Base-by-base conservation (phyloP, 2,113 vertebrate species). In the Corydoras maculifer region DNA sequence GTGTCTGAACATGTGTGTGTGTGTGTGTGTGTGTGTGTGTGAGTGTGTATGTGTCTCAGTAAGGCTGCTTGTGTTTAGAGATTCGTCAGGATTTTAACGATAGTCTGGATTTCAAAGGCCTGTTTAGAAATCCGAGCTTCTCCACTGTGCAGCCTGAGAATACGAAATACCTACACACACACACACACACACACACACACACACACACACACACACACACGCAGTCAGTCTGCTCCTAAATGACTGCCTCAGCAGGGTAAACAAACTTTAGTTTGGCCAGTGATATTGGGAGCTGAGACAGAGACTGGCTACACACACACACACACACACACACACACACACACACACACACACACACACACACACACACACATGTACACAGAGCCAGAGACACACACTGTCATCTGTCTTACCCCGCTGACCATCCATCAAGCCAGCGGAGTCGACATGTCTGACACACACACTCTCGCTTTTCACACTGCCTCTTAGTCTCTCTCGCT, bases 361-460 rank as follows among this genome's bases (percentile, higher is more conserved):
- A 73, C 64, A 67, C 29, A 61, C 65, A 74, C 61, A 74, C 64
- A 73, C 58, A 61, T n/a, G 35, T 59, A 74, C 61, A 88, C 86
- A 88, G 68, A 67, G 83, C 82, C 62, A 80, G 80, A 86, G 86
- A 90, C 86, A 83, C 85, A 82, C 82, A 82, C 85, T 84, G 86
- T 87, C 87, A 87, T 88, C 86, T 59, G 83, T 87, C 89, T 89
- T 87, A 82, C 81, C 84, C 84, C 86, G 82, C 84, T 85, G 85
- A 83, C 86, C 89, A 89, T 90, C 88, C 86, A 89, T 90, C 89
- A 90, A 85, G 2, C 35, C 60, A 79, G 82, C 82, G 88, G 87
- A 90, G 89, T 87, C 89, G 78, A 84, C 84, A 75, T 86, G 89
- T 90, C 89, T 90, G 86, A 88, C 89, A 87, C 83, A 67, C 75